Evolutionary conservation across 2,888 invertebrate species (phyloP), one percentile per base, ranked within the genome.

Genomic region (Mesochorus sp.): DNA sequence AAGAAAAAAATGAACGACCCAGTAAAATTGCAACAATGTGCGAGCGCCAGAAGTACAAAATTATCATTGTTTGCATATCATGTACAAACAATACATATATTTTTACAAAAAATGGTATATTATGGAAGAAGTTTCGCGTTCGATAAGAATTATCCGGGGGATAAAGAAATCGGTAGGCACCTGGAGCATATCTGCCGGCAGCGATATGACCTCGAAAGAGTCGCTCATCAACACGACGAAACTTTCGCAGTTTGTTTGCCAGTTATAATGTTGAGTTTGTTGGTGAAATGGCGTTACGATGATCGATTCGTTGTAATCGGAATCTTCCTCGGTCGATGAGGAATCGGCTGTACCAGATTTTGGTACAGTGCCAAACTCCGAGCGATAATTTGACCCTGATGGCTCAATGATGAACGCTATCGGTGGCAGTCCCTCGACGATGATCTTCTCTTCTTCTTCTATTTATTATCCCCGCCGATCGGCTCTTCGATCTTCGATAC

Each of bases 221-320:
- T 90, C 90, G 85, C 90, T 91, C 91, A 91, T 91, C 88, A 91
- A 89, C 88, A 91, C 90, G 84, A 91, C 88, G 80, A 91, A 91
- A 76, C 90, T 90, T 70, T 89, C 89, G 83, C 86, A 84, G 79
- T 75, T 53, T 14, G 26, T 12, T 53, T 64, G 74, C 81, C 83
- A 77, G 51, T 80, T 70, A 66, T 57, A 53, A 12, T 80, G 74
- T 47, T 80, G 75, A 77, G 79, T 75, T 76, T 55, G 71, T 51
- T 59, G 51, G 6, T 31, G 59, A 12, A 8, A 21, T 3, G 28
- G 42, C 31, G 53, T 3, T 42, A 24, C 14, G 51, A 31, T 19
- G 17, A 19, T 37, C 12, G 77, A 24, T 21, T 68, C 74, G 53
- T 66, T 55, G 61, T 57, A 73, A 64, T 80, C 78, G 49, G 80